These are phyloP conservation scores for Cardiocondyla obscurior DNA, from an alignment of 1,140 invertebrate genomes.

Conservation along the genomic window DNA sequence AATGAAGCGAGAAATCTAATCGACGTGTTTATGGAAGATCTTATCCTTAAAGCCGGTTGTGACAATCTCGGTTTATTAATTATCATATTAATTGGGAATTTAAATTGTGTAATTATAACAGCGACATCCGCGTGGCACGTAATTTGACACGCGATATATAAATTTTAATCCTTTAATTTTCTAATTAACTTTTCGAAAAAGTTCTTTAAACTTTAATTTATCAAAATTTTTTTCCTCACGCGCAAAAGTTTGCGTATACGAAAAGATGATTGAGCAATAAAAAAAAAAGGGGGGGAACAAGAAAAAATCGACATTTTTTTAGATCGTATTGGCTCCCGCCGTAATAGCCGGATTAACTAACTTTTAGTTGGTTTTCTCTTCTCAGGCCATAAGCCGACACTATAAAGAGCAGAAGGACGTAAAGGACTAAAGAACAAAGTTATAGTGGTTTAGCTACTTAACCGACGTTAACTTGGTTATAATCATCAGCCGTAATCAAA, in stretches of 20 bases:
- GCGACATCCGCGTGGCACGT: not conserved
- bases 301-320: not conserved
- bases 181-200: no score
- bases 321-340: not conserved
- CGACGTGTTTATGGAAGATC: not conserved
- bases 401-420: not conserved
- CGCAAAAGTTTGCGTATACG: not conserved
- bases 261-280: not conserved
- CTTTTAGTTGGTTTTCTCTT: conserved; percentile 1
- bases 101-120: not conserved
- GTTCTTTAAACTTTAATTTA: no score
- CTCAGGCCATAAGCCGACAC: not conserved
- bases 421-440: conserved; percentile 16
- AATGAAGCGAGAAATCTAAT: not conserved
- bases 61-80: not conserved
- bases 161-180: not conserved
- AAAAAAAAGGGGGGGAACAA: no score
- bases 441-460: not conserved
- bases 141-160: not conserved
- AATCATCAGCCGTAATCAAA: not conserved
- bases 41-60: not conserved
- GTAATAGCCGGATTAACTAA: conserved; percentile 4
- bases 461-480: not conserved
- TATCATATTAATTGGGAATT: not conserved
- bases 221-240: not conserved